Base-by-base conservation (phyloP, 2,888 invertebrate species). In the Lottia gigantea region DNA sequence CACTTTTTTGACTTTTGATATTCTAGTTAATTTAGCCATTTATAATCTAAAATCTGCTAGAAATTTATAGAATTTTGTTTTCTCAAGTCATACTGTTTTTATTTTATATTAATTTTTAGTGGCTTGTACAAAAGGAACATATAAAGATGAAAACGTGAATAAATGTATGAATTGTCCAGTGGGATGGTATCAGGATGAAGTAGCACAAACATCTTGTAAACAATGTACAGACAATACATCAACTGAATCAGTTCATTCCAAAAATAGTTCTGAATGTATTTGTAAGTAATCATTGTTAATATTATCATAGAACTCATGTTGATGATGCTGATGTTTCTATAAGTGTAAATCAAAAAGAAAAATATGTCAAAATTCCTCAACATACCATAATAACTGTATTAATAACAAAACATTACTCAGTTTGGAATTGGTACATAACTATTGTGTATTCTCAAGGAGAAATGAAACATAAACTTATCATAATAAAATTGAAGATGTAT, bases 111-210 rank as follows among this genome's bases (percentile, higher is more conserved):
- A 40, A 6, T 6, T 40, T 76, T 25, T 77, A 86, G 86, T 85
- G 64, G 82, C 83, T 62, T 86, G 86, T 77, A 81, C 82, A 1
- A 68, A 74, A 64, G 85, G 85, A 1, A 82, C 82, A 26, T 83
- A 77, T 70, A 76, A 76, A 67, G 73, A 79, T 66, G 67, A 70
- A 15, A 71, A 68, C 62, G 62, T 67, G 1, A 67, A 69, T 46
- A 69, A 71, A 15, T 83, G 83, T 78, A 73, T 76, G 64, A 68
- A 72, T n/a, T 88, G 88, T 74, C 80, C 84, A 12, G 62, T 71
- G 25, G 87, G 87, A 8, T 77, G 73, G 14, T 87, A 82, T 71
- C 83, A 84, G 71, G 78, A 80, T 49, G 64, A 71, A 19, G 80
- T 80, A 46, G 82, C 78, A 66, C 82, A 84, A 62, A 71, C 72